Evolutionary conservation across 2,113 vertebrate species (phyloP).

Genomic region (Meriones unguiculatus): DNA sequence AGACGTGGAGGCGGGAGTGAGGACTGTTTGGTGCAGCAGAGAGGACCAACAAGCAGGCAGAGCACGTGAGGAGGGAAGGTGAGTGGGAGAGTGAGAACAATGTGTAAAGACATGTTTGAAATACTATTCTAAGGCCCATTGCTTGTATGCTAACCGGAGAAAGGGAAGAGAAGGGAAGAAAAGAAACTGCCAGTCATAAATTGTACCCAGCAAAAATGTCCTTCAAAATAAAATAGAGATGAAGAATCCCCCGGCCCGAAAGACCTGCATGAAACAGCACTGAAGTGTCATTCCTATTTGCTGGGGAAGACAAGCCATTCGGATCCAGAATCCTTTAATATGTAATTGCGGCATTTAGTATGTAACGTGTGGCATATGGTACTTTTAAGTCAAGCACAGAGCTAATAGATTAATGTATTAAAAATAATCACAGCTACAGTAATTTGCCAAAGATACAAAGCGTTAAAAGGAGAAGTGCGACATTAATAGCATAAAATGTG

Average conservation of each 20-base stretch:
- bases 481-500: neutral
- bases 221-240: neutral
- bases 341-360: neutral
- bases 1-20: no score
- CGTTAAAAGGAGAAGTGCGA: neutral
- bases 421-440: neutral
- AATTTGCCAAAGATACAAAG: neutral
- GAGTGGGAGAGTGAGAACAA: neutral
- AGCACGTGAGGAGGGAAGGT: neutral
- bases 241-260: neutral
- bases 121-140: neutral
- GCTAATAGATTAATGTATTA: neutral
- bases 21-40: neutral
- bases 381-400: neutral
- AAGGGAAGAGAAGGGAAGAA: no score
- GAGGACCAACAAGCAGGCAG: neutral
- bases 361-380: neutral
- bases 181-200: neutral
- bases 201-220: neutral
- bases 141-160: neutral
- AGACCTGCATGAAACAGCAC: neutral
- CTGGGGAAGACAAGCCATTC: neutral
- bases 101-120: no score
- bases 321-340: neutral
- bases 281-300: neutral